These are phyloP conservation scores for Hoplostethus atlanticus DNA, from an alignment of 2,797 vertebrate genomes.

Conservation along the genomic window DNA sequence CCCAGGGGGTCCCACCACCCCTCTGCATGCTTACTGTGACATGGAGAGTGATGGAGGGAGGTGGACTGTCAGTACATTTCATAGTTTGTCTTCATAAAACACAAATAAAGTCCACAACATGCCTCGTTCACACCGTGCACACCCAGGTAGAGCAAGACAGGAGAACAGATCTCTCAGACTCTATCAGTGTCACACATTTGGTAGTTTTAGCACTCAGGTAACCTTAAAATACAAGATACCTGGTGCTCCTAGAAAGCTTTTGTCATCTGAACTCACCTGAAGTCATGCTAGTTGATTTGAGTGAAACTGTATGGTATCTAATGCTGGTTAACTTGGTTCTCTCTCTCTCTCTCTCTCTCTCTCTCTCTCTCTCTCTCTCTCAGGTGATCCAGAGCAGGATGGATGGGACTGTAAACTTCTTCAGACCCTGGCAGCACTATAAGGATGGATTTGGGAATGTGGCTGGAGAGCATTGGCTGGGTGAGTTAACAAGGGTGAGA, in stretches of 20 bases:
- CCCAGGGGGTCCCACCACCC: slow-evolving; percentile 53
- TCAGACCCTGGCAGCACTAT: slow-evolving; percentile 63
- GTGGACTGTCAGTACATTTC: slow-evolving; percentile 63
- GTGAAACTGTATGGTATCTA: too few species aligned
- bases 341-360: neutral
- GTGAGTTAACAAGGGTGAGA: slow-evolving; percentile 32
- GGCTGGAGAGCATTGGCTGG: slow-evolving; percentile 70
- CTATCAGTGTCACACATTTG: too few species aligned
- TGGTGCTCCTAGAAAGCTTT: too few species aligned
- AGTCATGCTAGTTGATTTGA: too few species aligned
- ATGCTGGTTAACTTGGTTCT: too few species aligned
- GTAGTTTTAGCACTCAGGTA: too few species aligned
- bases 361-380: neutral
- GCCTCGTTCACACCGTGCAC: neutral
- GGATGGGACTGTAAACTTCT: slow-evolving; percentile 68
- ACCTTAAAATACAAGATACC: too few species aligned
- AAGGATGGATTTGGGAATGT: slow-evolving; percentile 68
- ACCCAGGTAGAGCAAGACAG: neutral
- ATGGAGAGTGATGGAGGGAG: slow-evolving; percentile 55
- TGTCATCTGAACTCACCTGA: too few species aligned
- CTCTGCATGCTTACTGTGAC: slow-evolving; percentile 64
- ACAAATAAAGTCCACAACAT: neutral
- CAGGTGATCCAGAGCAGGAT: slow-evolving; percentile 67
- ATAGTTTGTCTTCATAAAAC: neutral
- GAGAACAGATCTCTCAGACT: neutral